Evolutionary conservation across 2,797 vertebrate species (phyloP).

Genomic region (Morelia viridis): DNA sequence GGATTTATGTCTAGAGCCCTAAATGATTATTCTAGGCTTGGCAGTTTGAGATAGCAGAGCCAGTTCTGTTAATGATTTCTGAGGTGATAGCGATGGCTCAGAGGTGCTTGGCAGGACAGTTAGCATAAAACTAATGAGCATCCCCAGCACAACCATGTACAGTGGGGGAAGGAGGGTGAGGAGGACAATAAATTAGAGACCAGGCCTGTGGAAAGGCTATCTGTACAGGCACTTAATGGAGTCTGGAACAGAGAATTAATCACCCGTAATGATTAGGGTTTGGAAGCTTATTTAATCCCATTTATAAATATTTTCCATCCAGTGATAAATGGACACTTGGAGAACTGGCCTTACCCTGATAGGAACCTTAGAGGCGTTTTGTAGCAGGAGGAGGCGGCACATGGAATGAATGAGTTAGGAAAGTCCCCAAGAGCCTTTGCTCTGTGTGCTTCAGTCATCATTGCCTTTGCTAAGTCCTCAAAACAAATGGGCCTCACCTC

Average conservation of each 20-base stretch:
- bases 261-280: slow-evolving; percentile 67
- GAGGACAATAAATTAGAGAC: slow-evolving; percentile 69
- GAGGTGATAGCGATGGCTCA: slow-evolving; percentile 79
- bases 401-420: slow-evolving; percentile 1
- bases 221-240: slow-evolving; percentile 62
- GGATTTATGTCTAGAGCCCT: slow-evolving; percentile 69
- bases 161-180: slow-evolving; percentile 38
- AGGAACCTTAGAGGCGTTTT: slow-evolving; percentile 29
- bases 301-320: slow-evolving; percentile 69
- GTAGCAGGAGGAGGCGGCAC: background rate
- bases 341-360: slow-evolving; percentile 47
- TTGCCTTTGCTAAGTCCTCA: slow-evolving; percentile 28
- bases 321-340: slow-evolving; percentile 56
- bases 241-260: slow-evolving; percentile 71
- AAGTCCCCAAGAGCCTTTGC: slow-evolving; percentile 22
- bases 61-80: slow-evolving; percentile 80
- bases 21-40: slow-evolving; percentile 71
- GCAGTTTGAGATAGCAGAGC: slow-evolving; percentile 80
- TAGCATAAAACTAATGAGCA: slow-evolving; percentile 84
- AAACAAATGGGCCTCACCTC: slow-evolving; percentile 16
- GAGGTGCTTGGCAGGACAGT: slow-evolving; percentile 78
- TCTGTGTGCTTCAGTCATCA: slow-evolving; percentile 36
- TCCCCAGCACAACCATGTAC: slow-evolving; percentile 67
- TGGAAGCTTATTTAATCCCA: slow-evolving; percentile 69
- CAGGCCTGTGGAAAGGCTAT: slow-evolving; percentile 58